Conservation (phyloP, 2,888 invertebrate species). For the Megamerina dolium region DNA sequence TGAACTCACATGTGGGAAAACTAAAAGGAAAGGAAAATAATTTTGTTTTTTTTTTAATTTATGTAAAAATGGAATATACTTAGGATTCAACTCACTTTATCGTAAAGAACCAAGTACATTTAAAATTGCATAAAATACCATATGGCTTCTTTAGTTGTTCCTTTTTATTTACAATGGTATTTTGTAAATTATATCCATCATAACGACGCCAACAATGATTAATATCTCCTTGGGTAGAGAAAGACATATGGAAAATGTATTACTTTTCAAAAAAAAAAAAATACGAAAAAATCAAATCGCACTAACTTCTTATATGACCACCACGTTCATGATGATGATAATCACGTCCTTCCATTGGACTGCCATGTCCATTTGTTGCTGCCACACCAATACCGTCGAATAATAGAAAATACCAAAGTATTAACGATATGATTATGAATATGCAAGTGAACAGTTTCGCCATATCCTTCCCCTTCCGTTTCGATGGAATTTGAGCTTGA, state of each 20-base stretch:
- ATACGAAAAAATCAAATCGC: constrained; percentile 4
- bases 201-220: constrained; percentile 48
- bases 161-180: constrained; percentile 42
- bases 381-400: constrained; percentile 28
- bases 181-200: constrained; percentile 46
- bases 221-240: constrained; percentile 33
- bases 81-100: constrained; percentile 30
- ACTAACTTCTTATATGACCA: constrained; percentile 43
- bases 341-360: constrained; percentile 41
- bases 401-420: constrained; percentile 41
- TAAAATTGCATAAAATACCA: constrained; percentile 45
- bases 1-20: constrained; percentile 45
- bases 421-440: constrained; percentile 34
- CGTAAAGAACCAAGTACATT: constrained; percentile 46
- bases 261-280: no score
- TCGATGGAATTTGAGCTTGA: no score
- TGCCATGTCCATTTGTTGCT: constrained; percentile 41
- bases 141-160: constrained; percentile 44
- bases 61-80: no score
- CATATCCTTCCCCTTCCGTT: no score
- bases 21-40: constrained; percentile 23
- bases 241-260: neutral
- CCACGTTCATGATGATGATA: constrained; percentile 41
- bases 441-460: constrained; percentile 41
- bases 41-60: neutral